These are phyloP conservation scores for Formica exsecta DNA, from an alignment of 1,140 invertebrate genomes.

Conservation along the genomic window DNA sequence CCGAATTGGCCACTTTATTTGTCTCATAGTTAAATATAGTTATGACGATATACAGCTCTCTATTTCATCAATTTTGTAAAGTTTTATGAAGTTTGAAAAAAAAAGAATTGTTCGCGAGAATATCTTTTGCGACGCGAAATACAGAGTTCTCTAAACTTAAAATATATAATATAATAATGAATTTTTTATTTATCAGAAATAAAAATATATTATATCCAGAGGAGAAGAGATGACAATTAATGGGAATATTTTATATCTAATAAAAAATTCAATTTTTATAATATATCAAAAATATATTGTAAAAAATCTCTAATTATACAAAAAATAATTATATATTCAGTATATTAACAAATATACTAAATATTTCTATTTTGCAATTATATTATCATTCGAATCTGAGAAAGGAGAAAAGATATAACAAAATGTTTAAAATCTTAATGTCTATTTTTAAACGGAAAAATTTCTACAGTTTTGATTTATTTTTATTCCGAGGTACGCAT, in stretches of 20 bases:
- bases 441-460: too few species aligned
- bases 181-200: conserved; percentile 6
- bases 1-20: conserved; percentile 40
- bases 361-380: too few species aligned
- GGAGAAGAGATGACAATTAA: not conserved
- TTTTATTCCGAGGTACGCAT: not conserved
- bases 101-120: not conserved
- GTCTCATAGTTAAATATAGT: conserved; percentile 29
- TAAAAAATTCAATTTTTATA: conserved; percentile 10
- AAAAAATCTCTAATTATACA: too few species aligned
- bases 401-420: too few species aligned
- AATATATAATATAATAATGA: not conserved
- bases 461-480: too few species aligned
- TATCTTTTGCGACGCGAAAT: not conserved
- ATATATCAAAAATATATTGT: not conserved
- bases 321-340: too few species aligned
- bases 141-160: conserved; percentile 16
- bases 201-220: not conserved
- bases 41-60: conserved; percentile 12
- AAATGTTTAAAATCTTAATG: too few species aligned
- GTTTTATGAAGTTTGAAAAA: conserved; percentile 35
- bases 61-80: conserved; percentile 52
- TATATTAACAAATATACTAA: too few species aligned
- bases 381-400: too few species aligned
- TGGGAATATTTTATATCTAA: not conserved